Evolutionary conservation across 2,113 vertebrate species (phyloP).

Genomic region (Lepus europaeus): DNA sequence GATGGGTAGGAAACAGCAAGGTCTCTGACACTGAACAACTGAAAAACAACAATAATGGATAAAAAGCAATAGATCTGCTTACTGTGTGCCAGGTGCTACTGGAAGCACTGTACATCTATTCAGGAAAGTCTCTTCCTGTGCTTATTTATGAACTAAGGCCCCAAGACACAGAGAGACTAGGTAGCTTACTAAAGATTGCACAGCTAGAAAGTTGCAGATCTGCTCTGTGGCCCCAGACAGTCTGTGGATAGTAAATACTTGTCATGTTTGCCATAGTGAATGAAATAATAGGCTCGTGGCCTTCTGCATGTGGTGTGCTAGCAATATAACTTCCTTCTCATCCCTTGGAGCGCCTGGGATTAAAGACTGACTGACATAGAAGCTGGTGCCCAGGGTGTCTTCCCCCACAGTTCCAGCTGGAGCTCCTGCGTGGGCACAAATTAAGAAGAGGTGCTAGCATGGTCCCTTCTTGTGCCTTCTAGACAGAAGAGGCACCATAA

Average conservation of each 20-base stretch:
- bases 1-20: neutral
- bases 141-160: neutral
- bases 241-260: neutral
- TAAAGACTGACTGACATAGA: neutral
- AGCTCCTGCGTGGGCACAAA: neutral
- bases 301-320: neutral
- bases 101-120: neutral
- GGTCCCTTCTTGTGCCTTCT: neutral
- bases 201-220: neutral
- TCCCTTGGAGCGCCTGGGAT: neutral
- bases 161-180: neutral
- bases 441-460: neutral
- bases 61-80: neutral
- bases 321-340: neutral
- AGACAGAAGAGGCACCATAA: neutral
- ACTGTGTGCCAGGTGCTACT: neutral
- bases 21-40: neutral
- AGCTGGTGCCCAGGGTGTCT: neutral
- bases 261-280: neutral
- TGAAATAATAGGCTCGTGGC: neutral
- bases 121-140: neutral
- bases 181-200: neutral
- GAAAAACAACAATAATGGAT: neutral
- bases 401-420: neutral
- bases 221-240: neutral